phyloP scores from a whole-genome alignment of 2,888 invertebrate genomes.

The Craniophora ligustri region DNA sequence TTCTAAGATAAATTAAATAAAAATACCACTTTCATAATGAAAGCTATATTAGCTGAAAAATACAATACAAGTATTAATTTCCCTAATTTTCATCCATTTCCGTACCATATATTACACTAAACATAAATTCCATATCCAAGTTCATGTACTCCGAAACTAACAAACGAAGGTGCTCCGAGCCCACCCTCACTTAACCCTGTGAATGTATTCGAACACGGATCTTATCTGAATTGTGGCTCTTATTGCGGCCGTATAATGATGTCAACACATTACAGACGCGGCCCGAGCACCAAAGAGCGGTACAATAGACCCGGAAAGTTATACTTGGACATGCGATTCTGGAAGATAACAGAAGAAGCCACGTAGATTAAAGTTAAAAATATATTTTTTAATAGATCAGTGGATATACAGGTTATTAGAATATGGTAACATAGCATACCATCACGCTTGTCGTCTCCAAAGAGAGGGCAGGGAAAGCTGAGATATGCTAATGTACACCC shows the following conservation, averaged over 20 bases:
- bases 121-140: constrained; percentile 38
- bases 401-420: too few species aligned
- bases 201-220: constrained; percentile 68
- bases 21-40: too few species aligned
- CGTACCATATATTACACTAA: constrained; percentile 3
- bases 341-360: too few species aligned
- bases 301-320: constrained; percentile 56
- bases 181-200: constrained; percentile 62
- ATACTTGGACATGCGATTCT: constrained; percentile 27
- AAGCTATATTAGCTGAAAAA: too few species aligned
- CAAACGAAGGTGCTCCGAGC: constrained; percentile 55
- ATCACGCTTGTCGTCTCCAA: too few species aligned
- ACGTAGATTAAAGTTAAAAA: constrained; percentile 4
- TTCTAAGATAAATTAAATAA: too few species aligned
- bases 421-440: too few species aligned
- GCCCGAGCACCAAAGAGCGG: constrained; percentile 48
- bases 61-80: constrained; percentile 1
- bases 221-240: constrained; percentile 80
- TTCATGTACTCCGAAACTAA: constrained; percentile 44
- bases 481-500: too few species aligned
- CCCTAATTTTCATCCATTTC: not conserved
- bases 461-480: too few species aligned
- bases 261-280: constrained; percentile 76
- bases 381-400: too few species aligned
- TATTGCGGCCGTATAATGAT: constrained; percentile 78